Conservation (phyloP, 2,888 invertebrate species). For the Eupithecia pulchellata region DNA sequence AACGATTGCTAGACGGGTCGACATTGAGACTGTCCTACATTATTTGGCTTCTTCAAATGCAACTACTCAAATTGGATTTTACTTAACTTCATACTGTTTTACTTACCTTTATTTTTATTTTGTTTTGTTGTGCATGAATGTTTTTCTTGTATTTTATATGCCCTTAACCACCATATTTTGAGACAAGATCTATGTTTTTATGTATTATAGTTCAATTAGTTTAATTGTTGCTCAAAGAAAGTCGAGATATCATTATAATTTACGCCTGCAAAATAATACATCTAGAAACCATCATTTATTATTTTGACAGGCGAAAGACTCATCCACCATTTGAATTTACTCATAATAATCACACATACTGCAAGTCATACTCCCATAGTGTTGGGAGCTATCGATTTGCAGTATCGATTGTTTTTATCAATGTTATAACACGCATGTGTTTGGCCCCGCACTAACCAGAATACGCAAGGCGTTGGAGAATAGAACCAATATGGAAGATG, state of each 20-base stretch:
- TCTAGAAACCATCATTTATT: conserved; percentile 38
- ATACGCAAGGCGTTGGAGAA: conserved; percentile 99
- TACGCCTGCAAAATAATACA: conserved; percentile 35
- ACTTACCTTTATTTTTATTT: conserved; percentile 39
- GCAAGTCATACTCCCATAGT: conserved; percentile 44
- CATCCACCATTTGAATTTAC: conserved; percentile 41
- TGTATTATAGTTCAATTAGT: conserved; percentile 32
- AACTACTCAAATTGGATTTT: conserved; percentile 56
- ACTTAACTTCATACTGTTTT: conserved; percentile 33
- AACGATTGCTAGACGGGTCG: conserved; percentile 21
- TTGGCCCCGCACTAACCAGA: conserved; percentile 88
- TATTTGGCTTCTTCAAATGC: conserved; percentile 62
- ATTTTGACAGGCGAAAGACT: conserved; percentile 44
- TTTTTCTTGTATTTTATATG: conserved; percentile 63
- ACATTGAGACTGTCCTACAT: conserved; percentile 42
- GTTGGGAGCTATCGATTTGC: conserved; percentile 36
- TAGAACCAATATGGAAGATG: conserved; percentile 99
- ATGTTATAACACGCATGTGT: conserved; percentile 85
- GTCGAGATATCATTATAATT: conserved; percentile 29
- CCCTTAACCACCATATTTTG: conserved; percentile 74
- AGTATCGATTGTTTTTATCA: conserved; percentile 58
- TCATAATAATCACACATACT: conserved; percentile 45
- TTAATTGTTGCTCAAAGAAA: conserved; percentile 29
- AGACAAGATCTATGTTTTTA: conserved; percentile 34
- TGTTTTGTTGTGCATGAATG: conserved; percentile 66